Percentiles rank a stretch among this genome's conserved stretches.
Conservation (phyloP, 2,113 vertebrate species). For the Beaufortia kweichowensis region DNA sequence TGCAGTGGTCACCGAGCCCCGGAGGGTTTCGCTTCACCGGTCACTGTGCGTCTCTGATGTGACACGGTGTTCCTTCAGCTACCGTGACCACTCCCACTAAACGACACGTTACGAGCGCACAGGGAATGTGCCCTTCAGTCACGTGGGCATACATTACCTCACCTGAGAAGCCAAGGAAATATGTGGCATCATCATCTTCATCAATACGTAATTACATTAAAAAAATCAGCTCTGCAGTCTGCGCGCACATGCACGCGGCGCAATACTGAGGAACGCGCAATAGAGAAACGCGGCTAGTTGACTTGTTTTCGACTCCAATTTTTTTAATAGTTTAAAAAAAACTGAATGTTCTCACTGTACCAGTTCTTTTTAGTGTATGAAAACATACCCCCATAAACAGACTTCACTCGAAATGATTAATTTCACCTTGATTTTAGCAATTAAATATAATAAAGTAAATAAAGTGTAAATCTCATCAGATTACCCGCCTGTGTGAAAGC, state of each 20-base stretch:
- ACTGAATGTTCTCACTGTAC: too few species aligned
- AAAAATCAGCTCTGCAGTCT: too few species aligned
- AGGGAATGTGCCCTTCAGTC: conserved; percentile 27
- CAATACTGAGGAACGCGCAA: too few species aligned
- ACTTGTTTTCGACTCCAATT: neutral
- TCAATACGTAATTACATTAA: neutral
- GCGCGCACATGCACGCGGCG: neutral
- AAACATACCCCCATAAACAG: too few species aligned
- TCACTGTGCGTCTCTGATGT: neutral
- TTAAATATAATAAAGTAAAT: too few species aligned
- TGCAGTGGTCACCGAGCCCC: too few species aligned
- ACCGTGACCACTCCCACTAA: conserved; percentile 63
- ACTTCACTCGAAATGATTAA: too few species aligned
- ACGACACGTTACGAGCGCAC: conserved; percentile 40
- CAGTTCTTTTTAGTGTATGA: too few species aligned
- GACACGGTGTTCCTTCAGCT: neutral
- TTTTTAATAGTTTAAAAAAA: too few species aligned
- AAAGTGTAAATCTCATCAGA: too few species aligned
- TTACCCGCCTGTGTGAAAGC: neutral
- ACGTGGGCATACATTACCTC: conserved; percentile 26
- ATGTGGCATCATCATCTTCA: neutral
- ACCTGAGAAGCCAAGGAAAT: conserved; percentile 5
- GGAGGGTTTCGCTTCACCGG: too few species aligned
- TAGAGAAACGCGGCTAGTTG: neutral
- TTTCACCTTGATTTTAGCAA: too few species aligned